Evolutionary conservation across 2,113 vertebrate genomes (phyloP).

Genomic region (Coregonus clupeaformis): DNA sequence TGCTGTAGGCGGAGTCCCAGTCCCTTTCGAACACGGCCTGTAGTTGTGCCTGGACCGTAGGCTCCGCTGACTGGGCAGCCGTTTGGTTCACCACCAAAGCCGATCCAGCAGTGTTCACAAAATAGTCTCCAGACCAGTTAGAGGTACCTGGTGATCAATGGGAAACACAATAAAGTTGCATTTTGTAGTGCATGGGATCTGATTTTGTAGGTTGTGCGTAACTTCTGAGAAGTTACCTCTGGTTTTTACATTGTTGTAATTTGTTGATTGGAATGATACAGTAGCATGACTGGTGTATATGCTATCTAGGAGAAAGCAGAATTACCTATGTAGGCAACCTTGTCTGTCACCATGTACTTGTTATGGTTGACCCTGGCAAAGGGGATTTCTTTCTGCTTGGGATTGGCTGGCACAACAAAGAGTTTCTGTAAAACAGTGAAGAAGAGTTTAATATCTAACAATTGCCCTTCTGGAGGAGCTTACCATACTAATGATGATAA

Average conservation of each 20-base stretch:
- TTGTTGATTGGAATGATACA: too few relatives aligned
- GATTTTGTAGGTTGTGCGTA: background rate
- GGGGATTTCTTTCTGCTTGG: constrained; percentile 78
- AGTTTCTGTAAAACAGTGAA: constrained; percentile 65
- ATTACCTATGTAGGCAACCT: constrained; percentile 82
- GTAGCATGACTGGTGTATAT: too few relatives aligned
- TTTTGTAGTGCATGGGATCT: background rate
- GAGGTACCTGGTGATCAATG: constrained; percentile 77
- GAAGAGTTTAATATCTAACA: background rate
- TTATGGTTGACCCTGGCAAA: constrained; percentile 88
- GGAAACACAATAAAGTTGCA: background rate
- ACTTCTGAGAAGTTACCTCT: background rate
- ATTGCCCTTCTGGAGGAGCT: too few relatives aligned
- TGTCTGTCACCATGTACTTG: constrained; percentile 93
- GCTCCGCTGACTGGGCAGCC: background rate
- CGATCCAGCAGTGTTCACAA: constrained; percentile 78
- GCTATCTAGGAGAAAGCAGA: background rate
- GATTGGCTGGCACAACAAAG: constrained; percentile 73
- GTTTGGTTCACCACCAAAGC: constrained; percentile 82
- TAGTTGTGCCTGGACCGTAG: constrained; percentile 75
- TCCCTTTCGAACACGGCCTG: constrained; percentile 80
- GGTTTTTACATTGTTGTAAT: too few relatives aligned
- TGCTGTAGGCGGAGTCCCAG: constrained; percentile 84
- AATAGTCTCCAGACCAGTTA: constrained; percentile 92
- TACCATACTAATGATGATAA: background rate